Conservation (phyloP, 2,797 vertebrate genomes). For the Karalla daura region DNA sequence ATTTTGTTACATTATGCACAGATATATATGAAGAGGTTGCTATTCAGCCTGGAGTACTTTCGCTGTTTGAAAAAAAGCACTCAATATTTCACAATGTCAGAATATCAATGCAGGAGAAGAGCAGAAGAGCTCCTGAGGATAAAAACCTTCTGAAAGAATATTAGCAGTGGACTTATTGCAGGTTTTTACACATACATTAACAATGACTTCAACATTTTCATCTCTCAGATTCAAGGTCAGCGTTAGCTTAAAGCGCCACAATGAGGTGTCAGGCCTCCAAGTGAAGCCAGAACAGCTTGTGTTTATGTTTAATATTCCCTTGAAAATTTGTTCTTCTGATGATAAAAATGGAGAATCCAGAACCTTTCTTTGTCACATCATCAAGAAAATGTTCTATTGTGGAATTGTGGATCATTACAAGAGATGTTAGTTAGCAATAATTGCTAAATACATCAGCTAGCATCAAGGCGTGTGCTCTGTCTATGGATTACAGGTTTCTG, state of each 20-base stretch:
- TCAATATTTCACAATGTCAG: slow-evolving; percentile 14
- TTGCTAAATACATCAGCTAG: too few relatives aligned
- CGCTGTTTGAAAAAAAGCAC: slow-evolving; percentile 26
- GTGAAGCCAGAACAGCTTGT: background rate
- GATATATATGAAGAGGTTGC: background rate
- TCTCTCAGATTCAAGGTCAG: background rate
- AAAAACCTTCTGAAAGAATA: background rate
- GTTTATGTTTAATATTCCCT: background rate
- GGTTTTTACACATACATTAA: slow-evolving; percentile 4
- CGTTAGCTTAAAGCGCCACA: background rate
- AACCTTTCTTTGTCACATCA: too few relatives aligned
- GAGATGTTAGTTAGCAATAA: too few relatives aligned
- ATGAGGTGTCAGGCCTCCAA: background rate
- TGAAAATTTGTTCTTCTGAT: background rate
- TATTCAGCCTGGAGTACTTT: background rate
- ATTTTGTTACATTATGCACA: background rate
- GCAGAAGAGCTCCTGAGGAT: background rate
- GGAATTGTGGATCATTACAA: too few relatives aligned
- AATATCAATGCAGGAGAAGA: slow-evolving; percentile 11
- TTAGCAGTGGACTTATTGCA: background rate
- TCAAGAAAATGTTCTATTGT: too few relatives aligned
- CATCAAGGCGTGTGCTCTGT: too few relatives aligned
- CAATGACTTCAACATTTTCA: background rate
- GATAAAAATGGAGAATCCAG: too few relatives aligned
- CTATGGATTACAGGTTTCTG: too few relatives aligned